Evolutionary conservation across 1,140 invertebrate genomes (phyloP).

Genomic region (Oppia nitens): DNA sequence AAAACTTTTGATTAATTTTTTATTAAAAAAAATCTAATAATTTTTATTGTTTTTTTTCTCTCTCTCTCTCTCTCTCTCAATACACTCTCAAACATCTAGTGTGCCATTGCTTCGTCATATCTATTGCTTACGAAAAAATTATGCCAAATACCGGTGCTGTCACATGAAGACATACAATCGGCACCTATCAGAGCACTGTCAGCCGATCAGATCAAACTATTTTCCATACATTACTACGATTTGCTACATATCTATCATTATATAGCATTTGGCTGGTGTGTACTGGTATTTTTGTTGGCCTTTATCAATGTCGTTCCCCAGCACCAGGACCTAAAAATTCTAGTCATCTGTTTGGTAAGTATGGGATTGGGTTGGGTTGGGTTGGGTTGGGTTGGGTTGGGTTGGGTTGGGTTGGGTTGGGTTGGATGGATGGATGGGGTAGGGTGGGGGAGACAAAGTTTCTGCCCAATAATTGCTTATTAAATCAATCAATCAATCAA

Average conservation of each 20-base stretch:
- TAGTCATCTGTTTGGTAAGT: not conserved
- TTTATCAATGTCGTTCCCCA: conserved; percentile 2
- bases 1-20: too few relatives aligned
- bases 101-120: not conserved
- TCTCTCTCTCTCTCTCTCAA: too few relatives aligned
- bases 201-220: not conserved
- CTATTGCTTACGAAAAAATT: not conserved
- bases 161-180: not conserved
- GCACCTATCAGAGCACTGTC: not conserved
- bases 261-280: not conserved
- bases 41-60: too few relatives aligned
- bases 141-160: not conserved
- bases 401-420: not conserved
- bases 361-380: not conserved
- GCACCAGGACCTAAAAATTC: conserved; percentile 4
- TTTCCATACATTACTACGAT: conserved; percentile 4
- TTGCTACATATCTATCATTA: not conserved
- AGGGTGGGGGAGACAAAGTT: too few relatives aligned
- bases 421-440: too few relatives aligned
- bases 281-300: not conserved
- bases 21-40: too few relatives aligned
- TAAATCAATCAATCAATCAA: not conserved
- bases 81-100: not conserved
- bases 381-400: not conserved
- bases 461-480: too few relatives aligned